phyloP scores from a whole-genome alignment of 2,888 invertebrate genomes.

The Leucozona laternaria region DNA sequence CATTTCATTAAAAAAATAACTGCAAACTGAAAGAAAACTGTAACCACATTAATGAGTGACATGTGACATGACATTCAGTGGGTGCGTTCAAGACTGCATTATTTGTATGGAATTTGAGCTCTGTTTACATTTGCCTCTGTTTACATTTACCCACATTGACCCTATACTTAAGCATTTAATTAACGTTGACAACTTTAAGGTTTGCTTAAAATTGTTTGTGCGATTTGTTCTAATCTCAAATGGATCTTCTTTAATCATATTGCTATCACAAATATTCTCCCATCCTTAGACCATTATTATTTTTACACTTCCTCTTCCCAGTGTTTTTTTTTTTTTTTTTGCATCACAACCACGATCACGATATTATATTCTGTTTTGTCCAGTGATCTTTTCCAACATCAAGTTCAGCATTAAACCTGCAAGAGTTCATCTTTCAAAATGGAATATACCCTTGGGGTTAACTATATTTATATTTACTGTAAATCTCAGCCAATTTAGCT shows the following conservation, averaged over 20 bases:
- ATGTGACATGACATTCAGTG: no score
- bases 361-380: background rate
- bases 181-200: no score
- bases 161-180: no score
- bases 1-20: no score
- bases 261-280: background rate
- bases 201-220: no score
- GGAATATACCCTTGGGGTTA: slow-evolving; percentile 2
- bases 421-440: slow-evolving; percentile 44
- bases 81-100: no score
- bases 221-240: background rate
- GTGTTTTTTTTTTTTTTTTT: slow-evolving; percentile 8
- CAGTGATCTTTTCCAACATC: slow-evolving; percentile 33
- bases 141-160: no score
- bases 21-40: no score
- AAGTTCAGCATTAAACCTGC: slow-evolving; percentile 31
- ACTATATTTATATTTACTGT: slow-evolving; percentile 8
- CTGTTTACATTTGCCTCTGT: no score
- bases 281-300: background rate
- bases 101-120: no score
- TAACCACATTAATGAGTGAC: no score
- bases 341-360: background rate
- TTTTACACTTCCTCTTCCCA: background rate
- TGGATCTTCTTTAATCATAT: background rate
- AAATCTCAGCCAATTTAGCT: slow-evolving; percentile 29